Evolutionary conservation across 2,888 invertebrate genomes (phyloP).

Genomic region (Polymixis lichenea): DNA sequence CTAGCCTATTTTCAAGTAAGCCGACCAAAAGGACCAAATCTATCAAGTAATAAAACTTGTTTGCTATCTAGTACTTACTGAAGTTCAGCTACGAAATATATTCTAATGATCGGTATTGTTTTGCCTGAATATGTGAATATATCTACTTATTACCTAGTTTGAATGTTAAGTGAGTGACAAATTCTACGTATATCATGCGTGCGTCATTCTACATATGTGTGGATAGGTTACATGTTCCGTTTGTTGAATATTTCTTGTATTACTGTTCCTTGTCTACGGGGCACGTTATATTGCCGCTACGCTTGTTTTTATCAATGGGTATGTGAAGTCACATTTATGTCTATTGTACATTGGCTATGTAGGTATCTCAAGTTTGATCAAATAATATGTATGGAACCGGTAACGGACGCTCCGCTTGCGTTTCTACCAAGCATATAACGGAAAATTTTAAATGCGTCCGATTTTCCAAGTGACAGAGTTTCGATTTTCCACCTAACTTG

Average conservation of each 20-base stretch:
- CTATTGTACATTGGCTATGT: constrained; percentile 35
- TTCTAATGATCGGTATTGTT: constrained; percentile 35
- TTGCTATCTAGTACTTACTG: constrained; percentile 26
- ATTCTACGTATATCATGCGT: constrained; percentile 32
- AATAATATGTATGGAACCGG: constrained; percentile 45
- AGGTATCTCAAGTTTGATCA: constrained; percentile 40
- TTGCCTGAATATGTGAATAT: constrained; percentile 38
- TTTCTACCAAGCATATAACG: constrained; percentile 52
- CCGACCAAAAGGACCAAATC: constrained; percentile 32
- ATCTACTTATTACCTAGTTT: constrained; percentile 55
- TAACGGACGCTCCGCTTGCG: constrained; percentile 24
- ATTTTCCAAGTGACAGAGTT: constrained; percentile 66
- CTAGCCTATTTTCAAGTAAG: constrained; percentile 43
- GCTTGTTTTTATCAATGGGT: constrained; percentile 49
- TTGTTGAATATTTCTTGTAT: constrained; percentile 48
- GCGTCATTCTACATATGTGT: constrained; percentile 33
- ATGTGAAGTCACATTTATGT: constrained; percentile 2
- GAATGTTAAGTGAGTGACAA: constrained; percentile 37
- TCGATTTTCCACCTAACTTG: constrained; percentile 67
- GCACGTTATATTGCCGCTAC: constrained; percentile 69
- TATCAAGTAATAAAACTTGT: constrained; percentile 4
- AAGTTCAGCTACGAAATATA: constrained; percentile 34
- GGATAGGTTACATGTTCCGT: constrained; percentile 27
- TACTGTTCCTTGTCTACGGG: constrained; percentile 44
- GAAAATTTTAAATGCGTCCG: constrained; percentile 57